phyloP scores from a whole-genome alignment of 2,797 vertebrate genomes.

The Microhierax caerulescens region DNA sequence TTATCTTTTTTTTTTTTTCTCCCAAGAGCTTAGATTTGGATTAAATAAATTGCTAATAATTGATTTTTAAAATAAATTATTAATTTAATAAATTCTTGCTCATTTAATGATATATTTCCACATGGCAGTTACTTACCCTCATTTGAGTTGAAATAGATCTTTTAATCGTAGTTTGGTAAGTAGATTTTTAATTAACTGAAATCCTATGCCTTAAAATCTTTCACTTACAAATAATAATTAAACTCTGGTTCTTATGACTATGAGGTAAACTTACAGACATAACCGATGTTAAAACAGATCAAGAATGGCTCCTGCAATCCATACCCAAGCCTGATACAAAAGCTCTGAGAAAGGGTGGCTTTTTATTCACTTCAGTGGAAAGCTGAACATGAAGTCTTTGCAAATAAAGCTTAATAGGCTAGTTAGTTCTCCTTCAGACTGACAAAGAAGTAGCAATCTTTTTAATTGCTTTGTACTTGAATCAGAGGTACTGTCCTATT shows the following conservation, averaged over 20 bases:
- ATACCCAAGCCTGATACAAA: accelerated
- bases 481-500: background rate
- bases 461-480: background rate
- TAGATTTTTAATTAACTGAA: background rate
- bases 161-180: background rate
- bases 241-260: background rate
- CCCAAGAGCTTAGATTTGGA: background rate
- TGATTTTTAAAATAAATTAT: too few species aligned
- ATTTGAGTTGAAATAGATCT: background rate
- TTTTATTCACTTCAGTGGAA: background rate
- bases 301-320: background rate
- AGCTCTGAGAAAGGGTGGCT: background rate
- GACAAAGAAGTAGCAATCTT: background rate
- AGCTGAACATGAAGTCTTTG: background rate
- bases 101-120: background rate
- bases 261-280: background rate
- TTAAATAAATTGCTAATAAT: background rate
- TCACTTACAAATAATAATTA: background rate
- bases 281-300: background rate
- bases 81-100: too few species aligned
- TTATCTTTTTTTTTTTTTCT: background rate
- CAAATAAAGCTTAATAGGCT: background rate
- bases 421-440: background rate
- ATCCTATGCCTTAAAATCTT: background rate
- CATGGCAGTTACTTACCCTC: background rate